phyloP scores from a whole-genome alignment of 2,113 vertebrate genomes.

The Fregata magnificens region DNA sequence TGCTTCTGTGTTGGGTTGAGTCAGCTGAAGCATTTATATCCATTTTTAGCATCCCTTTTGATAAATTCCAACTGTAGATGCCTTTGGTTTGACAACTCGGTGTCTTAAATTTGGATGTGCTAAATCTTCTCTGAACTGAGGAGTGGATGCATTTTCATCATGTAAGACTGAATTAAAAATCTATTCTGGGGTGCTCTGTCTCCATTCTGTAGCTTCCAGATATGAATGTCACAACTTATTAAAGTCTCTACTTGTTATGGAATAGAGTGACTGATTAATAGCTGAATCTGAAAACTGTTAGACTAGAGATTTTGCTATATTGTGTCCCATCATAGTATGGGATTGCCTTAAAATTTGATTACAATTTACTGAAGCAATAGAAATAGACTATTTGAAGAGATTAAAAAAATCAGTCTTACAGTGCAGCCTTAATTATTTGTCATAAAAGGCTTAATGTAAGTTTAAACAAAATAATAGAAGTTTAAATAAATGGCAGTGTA shows the following conservation, averaged over 20 bases:
- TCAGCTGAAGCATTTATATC: background rate
- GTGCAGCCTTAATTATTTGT: background rate
- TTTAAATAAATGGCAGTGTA: background rate
- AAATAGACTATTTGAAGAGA: background rate
- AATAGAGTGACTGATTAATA: background rate
- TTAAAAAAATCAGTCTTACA: background rate
- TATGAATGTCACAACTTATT: background rate
- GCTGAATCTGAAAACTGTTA: background rate
- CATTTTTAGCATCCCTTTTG: background rate
- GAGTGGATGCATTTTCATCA: background rate
- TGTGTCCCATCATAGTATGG: background rate
- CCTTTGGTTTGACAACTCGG: background rate
- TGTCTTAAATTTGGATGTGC: background rate
- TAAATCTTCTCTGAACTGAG: background rate
- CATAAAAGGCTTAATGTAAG: background rate
- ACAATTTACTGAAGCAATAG: background rate
- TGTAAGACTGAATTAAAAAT: background rate
- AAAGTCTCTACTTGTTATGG: background rate
- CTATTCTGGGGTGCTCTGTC: background rate
- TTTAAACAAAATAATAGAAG: background rate
- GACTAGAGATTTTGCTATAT: background rate
- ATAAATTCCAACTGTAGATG: background rate
- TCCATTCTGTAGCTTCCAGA: background rate
- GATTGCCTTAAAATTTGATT: background rate
- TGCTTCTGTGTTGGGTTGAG: background rate